Evolutionary conservation across 2,888 invertebrate species (phyloP), one percentile per base, ranked within the genome.

Genomic region (Hecatera dysodea): DNA sequence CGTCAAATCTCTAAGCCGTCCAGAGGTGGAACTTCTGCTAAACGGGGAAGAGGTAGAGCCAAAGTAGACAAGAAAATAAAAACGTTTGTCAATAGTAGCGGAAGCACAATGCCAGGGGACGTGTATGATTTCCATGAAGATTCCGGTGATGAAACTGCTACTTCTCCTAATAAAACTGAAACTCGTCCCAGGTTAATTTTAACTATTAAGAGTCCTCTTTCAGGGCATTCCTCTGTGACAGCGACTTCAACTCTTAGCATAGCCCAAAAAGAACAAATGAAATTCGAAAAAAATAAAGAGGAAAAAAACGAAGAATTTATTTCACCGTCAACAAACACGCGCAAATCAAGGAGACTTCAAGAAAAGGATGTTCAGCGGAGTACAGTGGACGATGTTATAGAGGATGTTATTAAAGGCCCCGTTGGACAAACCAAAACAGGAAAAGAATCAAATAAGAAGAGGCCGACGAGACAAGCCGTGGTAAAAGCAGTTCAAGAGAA

Each of bases 41-140:
- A 95, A 87, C 93, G 96, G 27, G 96, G 96, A 4, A 92, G 96
- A 83, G 96, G 96, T 15, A 92, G 96, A 87, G 91, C 93, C 0
- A 96, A 96, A 88, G 92, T 92, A 19, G 97, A 97, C 81, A 96
- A 97, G 80, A 97, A 96, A 90, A 87, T 94, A 0, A 95, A 95
- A 87, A 92, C 84, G 77, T 80, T 91, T 15, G 90, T 94, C 5
- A 96, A 95, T 86, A 95, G 94, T 15, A 97, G 96, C 80, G 96
- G 96, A 75, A 96, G 95, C 83, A 97, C 97, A 83, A 93, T 96
- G 61, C 96, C 97, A 0, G 97, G 98, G 15, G 99, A 99, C 88
- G 97, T 99, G 5, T 99, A 99, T 89, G 99, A 99, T 90, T 99
- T 99, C 90, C 97, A 98, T 83, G 99, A 99, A 89, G 99, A 99